phyloP scores from a whole-genome alignment of 2,797 vertebrate genomes.

The Brotula barbata region DNA sequence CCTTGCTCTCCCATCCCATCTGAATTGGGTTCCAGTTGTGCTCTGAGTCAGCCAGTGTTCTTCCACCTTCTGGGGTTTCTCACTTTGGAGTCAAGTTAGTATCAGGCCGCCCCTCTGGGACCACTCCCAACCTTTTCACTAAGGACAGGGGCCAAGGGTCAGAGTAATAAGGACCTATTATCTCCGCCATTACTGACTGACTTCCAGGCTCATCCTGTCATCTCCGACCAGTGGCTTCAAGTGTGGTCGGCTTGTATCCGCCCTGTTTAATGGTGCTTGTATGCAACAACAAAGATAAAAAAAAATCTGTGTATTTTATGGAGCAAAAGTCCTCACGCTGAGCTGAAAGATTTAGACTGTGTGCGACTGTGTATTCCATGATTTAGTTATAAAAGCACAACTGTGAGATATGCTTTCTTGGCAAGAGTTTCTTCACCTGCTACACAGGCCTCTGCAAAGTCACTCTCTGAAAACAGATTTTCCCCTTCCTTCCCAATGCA shows the following conservation, averaged over 20 bases:
- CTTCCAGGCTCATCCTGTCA: constrained; percentile 67
- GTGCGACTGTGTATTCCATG: constrained; percentile 32
- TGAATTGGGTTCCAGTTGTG: constrained; percentile 45
- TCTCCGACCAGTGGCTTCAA: constrained; percentile 46
- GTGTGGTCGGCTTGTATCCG: constrained; percentile 58
- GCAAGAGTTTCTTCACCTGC: constrained; percentile 73
- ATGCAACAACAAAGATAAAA: constrained; percentile 9
- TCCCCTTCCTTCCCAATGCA: constrained; percentile 55
- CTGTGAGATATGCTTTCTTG: constrained; percentile 64
- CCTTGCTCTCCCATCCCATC: constrained; percentile 37
- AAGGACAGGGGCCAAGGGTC: constrained; percentile 66
- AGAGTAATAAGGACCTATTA: constrained; percentile 76
- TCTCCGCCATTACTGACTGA: constrained; percentile 65
- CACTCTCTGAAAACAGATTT: constrained; percentile 63
- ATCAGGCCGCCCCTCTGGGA: constrained; percentile 68
- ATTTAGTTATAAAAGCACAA: constrained; percentile 55
- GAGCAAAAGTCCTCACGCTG: constrained; percentile 15
- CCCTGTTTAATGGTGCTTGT: background rate
- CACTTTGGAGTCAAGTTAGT: constrained; percentile 48
- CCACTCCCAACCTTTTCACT: constrained; percentile 68
- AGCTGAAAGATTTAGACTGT: constrained; percentile 22
- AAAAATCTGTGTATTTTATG: constrained; percentile 21
- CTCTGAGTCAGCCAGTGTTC: constrained; percentile 69
- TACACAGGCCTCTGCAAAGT: constrained; percentile 70
- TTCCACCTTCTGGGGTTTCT: constrained; percentile 76